Conservation (phyloP, 2,797 vertebrate species). For the Clamator glandarius region DNA sequence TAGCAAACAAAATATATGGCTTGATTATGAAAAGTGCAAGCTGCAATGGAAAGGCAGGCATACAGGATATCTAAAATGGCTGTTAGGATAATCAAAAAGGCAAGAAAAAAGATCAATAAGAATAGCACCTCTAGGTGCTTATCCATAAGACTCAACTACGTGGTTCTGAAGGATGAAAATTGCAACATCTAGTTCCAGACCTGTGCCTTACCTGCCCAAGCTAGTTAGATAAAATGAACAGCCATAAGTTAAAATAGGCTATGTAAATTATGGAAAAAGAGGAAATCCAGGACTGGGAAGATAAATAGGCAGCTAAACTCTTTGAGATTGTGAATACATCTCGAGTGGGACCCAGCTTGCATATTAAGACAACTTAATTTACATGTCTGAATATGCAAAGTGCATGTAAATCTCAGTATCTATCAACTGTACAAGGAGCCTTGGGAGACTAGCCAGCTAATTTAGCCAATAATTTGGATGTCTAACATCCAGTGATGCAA, state of each 20-base stretch:
- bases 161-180: background rate
- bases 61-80: background rate
- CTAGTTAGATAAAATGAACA: background rate
- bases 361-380: background rate
- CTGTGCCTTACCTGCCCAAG: background rate
- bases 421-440: background rate
- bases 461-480: background rate
- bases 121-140: background rate
- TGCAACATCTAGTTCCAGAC: background rate
- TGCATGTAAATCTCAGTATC: background rate
- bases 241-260: background rate
- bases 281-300: background rate
- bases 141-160: background rate
- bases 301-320: background rate
- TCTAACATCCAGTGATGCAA: background rate
- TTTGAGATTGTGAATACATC: fast-evolving
- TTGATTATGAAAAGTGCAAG: background rate
- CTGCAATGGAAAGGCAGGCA: background rate
- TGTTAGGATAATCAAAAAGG: background rate
- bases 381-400: background rate
- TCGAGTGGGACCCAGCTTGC: background rate
- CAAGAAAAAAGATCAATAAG: background rate
- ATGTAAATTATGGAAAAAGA: background rate
- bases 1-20: background rate
- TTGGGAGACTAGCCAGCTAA: background rate